Conservation (phyloP, 1,140 invertebrate species). For the Euborellia annulipes region DNA sequence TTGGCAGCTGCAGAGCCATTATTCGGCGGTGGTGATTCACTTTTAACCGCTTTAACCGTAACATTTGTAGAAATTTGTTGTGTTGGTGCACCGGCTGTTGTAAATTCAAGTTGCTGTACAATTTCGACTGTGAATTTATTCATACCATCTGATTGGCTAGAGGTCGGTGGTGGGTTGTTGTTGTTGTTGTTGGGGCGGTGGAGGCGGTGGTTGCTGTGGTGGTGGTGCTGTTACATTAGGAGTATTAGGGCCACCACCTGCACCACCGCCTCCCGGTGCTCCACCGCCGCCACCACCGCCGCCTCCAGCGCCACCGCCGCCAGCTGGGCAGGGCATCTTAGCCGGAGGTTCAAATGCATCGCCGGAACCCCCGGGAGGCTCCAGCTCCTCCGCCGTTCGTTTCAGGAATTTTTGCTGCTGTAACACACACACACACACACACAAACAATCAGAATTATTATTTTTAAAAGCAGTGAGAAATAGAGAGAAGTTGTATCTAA, state of each 20-base stretch:
- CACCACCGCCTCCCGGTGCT: constrained; percentile 4
- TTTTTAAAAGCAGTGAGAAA: too few relatives aligned
- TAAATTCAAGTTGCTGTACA: constrained; percentile 76
- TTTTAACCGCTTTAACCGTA: constrained; percentile 77
- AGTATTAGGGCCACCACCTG: constrained; percentile 23
- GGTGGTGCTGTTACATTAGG: not conserved
- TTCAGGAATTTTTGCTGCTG: constrained; percentile 72
- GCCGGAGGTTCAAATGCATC: constrained; percentile 52
- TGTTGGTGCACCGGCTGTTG: constrained; percentile 62
- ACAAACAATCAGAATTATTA: too few relatives aligned
- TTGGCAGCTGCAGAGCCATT: constrained; percentile 21
- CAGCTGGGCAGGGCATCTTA: constrained; percentile 50
- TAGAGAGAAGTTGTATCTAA: too few relatives aligned
- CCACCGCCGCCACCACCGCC: not conserved
- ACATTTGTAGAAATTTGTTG: constrained; percentile 84
- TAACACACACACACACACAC: constrained; percentile 26
- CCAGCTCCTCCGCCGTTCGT: constrained; percentile 53
- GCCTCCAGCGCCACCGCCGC: not conserved
- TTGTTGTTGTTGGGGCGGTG: constrained; percentile 22
- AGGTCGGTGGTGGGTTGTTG: constrained; percentile 23
- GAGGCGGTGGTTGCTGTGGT: constrained; percentile 24
- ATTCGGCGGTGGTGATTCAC: constrained; percentile 33
- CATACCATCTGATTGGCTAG: constrained; percentile 35
- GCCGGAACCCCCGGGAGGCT: constrained; percentile 32
- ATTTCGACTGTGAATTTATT: constrained; percentile 82